These are phyloP conservation scores for Hippocampus comes DNA, from an alignment of 2,113 vertebrate species.

Conservation along the genomic window DNA sequence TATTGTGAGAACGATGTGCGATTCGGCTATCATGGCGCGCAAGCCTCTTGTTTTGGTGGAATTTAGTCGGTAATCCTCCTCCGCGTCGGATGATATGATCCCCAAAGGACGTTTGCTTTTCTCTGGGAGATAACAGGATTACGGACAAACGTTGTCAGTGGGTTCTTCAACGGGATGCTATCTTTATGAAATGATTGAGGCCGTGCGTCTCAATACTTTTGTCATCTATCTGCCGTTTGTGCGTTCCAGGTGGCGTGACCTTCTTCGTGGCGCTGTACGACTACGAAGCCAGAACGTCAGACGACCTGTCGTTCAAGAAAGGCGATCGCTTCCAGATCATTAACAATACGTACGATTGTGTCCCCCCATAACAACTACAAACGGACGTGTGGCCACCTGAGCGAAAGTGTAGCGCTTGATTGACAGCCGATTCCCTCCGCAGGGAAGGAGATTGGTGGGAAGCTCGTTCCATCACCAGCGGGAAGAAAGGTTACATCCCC, in stretches of 20 bases:
- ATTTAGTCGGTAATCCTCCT: conserved; percentile 60
- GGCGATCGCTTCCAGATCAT: conserved; percentile 99
- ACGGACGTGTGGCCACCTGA: background rate
- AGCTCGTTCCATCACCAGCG: conserved; percentile 95
- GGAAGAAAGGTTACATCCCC: conserved; percentile 97
- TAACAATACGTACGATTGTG: conserved; percentile 92
- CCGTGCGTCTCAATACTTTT: background rate
- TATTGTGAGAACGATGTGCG: background rate
- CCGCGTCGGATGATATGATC: conserved; percentile 51
- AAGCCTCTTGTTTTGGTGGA: conserved; percentile 42
- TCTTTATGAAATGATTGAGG: background rate
- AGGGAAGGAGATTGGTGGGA: conserved; percentile 99
- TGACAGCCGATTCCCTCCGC: conserved; percentile 33
- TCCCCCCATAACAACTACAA: conserved; percentile 3
- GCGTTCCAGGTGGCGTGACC: conserved; percentile 86
- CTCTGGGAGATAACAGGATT: conserved; percentile 61
- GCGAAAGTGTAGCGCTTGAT: background rate
- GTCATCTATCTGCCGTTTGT: background rate
- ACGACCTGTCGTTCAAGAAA: conserved; percentile 97
- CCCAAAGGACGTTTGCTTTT: conserved; percentile 42
- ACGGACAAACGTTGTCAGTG: conserved; percentile 43
- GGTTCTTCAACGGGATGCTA: conserved; percentile 20
- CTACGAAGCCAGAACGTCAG: conserved; percentile 97
- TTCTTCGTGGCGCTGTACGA: conserved; percentile 99
- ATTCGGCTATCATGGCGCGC: no score